phyloP scores from a whole-genome alignment of 2,888 invertebrate genomes.

The Trachelus stipa region DNA sequence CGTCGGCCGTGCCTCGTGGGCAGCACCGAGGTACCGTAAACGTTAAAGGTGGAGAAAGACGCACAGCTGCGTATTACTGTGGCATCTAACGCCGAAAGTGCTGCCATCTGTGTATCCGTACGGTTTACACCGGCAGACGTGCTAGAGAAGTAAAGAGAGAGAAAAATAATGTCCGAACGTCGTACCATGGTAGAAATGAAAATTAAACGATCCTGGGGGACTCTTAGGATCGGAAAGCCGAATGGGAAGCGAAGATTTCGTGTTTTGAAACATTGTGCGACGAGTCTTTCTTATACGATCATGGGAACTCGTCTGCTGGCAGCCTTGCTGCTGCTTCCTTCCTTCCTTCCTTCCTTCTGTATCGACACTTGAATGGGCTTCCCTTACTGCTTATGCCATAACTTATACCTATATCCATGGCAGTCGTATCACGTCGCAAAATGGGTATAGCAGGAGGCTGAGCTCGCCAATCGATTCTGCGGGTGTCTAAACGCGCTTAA shows the following conservation, averaged over 20 bases:
- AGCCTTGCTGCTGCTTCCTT: neutral
- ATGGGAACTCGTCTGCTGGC: neutral
- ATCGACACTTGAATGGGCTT: neutral
- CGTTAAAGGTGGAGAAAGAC: neutral
- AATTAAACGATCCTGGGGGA: no score
- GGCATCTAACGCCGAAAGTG: neutral
- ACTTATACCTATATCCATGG: neutral
- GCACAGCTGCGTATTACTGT: neutral
- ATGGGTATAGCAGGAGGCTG: neutral
- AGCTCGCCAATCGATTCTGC: constrained; percentile 27
- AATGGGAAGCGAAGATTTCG: constrained; percentile 1
- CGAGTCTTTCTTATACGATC: neutral
- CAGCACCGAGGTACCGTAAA: neutral
- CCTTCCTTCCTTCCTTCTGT: neutral
- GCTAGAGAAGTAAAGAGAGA: neutral
- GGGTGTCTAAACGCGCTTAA: constrained; percentile 27
- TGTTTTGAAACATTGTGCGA: neutral
- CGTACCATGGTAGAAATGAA: neutral
- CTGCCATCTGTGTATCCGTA: neutral
- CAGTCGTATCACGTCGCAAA: neutral
- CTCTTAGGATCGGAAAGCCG: neutral
- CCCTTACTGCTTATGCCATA: neutral
- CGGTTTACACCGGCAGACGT: neutral
- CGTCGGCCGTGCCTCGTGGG: neutral
- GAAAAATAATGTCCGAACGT: neutral